Percentiles rank a stretch among this genome's conserved stretches.
Evolutionary conservation across 1,140 invertebrate species (phyloP).

Genomic region (Anoplolepis gracilipes): DNA sequence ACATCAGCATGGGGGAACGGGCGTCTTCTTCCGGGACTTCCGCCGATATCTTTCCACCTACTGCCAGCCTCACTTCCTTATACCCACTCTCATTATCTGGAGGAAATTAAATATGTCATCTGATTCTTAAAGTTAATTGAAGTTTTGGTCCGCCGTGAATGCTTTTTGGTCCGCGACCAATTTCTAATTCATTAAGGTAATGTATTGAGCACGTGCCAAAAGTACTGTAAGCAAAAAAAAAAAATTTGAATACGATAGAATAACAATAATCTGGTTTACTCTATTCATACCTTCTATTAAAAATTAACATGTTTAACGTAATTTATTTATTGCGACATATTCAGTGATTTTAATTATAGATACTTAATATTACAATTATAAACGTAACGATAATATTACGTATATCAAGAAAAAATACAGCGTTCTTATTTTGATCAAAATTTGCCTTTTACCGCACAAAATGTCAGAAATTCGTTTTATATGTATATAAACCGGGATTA

Average conservation of each 20-base stretch:
- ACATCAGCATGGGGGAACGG: conserved; percentile 63
- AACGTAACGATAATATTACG: not conserved
- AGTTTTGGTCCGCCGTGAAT: conserved; percentile 76
- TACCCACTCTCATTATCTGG: conserved; percentile 81
- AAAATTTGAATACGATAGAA: not conserved
- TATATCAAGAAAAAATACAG: not conserved
- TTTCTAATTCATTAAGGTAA: conserved; percentile 82
- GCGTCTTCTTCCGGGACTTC: conserved; percentile 80
- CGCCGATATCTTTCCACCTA: conserved; percentile 74
- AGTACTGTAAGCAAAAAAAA: not conserved
- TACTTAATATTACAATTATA: not conserved
- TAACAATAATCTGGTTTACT: not conserved
- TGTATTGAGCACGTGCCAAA: conserved; percentile 67
- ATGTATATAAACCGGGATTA: not conserved
- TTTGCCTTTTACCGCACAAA: not conserved
- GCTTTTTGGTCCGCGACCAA: conserved; percentile 66
- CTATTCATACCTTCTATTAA: not conserved
- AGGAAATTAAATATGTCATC: conserved; percentile 84
- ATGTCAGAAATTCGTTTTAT: not conserved
- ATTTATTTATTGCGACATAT: not conserved
- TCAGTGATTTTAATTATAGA: not conserved
- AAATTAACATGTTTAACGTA: not conserved
- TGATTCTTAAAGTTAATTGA: conserved; percentile 84
- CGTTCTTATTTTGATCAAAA: not conserved
- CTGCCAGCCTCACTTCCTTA: conserved; percentile 67